These are phyloP conservation scores for Sarotherodon lohbergeri DNA, from an alignment of 2,113 vertebrate genomes.

Conservation along the genomic window DNA sequence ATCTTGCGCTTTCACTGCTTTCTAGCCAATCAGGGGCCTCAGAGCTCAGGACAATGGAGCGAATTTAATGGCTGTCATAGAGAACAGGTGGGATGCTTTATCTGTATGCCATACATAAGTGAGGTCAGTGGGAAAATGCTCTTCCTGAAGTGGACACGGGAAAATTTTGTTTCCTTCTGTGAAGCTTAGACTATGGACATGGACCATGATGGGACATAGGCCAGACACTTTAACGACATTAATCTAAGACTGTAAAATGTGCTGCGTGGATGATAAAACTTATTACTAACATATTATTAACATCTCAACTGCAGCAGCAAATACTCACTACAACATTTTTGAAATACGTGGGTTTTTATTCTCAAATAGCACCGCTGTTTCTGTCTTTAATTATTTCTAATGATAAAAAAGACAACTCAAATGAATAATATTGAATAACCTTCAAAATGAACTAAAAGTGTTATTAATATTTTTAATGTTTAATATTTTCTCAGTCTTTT, in stretches of 20 bases:
- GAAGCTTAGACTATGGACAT: neutral
- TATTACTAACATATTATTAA: neutral
- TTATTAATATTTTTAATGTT: neutral
- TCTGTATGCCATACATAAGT: conserved; percentile 42
- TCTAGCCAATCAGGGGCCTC: conserved; percentile 60
- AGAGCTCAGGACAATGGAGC: conserved; percentile 46
- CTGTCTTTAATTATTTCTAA: neutral
- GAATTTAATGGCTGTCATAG: conserved; percentile 52
- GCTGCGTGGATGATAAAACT: neutral
- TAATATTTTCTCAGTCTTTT: neutral
- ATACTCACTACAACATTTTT: neutral
- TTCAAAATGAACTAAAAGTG: neutral
- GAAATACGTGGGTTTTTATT: neutral
- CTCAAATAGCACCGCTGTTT: neutral
- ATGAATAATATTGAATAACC: neutral
- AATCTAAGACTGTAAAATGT: neutral
- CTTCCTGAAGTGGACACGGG: conserved; percentile 39
- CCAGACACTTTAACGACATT: fast-evolving
- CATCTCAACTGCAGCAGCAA: neutral
- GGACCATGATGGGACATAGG: neutral
- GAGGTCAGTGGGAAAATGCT: conserved; percentile 67
- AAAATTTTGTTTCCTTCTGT: neutral
- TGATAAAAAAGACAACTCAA: neutral
- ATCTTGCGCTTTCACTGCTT: neutral
- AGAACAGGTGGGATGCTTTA: conserved; percentile 68